Conservation (phyloP, 2,113 vertebrate genomes). For the Pollachius pollachius region DNA sequence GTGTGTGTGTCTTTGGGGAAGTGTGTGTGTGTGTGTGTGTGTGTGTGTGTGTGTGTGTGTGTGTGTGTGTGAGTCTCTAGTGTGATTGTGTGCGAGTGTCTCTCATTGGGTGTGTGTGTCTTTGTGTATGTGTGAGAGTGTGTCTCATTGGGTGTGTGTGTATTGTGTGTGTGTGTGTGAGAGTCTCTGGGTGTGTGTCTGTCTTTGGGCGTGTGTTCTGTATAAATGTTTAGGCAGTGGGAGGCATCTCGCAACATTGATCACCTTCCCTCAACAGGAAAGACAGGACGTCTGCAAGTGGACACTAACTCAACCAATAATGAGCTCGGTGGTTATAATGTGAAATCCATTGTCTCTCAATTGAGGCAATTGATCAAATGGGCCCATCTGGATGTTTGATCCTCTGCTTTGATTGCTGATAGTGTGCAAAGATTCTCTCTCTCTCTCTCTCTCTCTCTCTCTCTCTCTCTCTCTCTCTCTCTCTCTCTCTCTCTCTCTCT, state of each 20-base stretch:
- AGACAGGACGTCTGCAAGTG: constrained; percentile 46
- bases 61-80: constrained; percentile 18
- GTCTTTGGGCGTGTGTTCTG: neutral
- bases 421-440: neutral
- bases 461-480: neutral
- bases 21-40: constrained; percentile 3
- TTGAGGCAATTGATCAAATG: constrained; percentile 61
- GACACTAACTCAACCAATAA: constrained; percentile 63
- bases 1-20: neutral
- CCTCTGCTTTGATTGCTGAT: constrained; percentile 19
- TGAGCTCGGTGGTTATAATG: constrained; percentile 64
- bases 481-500: constrained; percentile 1
- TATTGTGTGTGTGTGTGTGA: too few species aligned
- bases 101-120: neutral
- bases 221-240: neutral
- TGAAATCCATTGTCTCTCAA: constrained; percentile 65
- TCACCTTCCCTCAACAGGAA: constrained; percentile 49
- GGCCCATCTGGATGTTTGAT: constrained; percentile 43
- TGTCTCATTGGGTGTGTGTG: too few species aligned
- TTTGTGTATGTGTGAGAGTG: too few species aligned
- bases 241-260: constrained; percentile 51
- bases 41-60: neutral
- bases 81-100: constrained; percentile 1
- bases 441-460: constrained; percentile 14
- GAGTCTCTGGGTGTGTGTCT: neutral